These are phyloP conservation scores for Trachymyrmex septentrionalis DNA, from an alignment of 1,140 invertebrate species.

Conservation along the genomic window DNA sequence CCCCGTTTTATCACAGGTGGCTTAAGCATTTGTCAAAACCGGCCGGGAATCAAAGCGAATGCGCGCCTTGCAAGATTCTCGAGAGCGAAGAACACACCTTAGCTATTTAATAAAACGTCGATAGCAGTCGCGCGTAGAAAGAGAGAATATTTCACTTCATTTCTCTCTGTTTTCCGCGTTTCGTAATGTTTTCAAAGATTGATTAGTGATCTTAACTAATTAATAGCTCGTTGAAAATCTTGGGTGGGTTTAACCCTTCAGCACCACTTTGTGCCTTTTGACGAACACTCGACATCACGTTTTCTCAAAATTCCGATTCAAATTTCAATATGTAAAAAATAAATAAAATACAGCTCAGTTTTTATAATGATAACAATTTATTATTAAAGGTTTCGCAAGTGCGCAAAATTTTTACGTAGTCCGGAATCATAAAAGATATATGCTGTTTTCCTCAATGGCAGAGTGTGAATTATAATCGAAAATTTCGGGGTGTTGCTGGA, in stretches of 20 bases:
- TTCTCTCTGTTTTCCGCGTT: neutral
- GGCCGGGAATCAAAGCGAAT: constrained; percentile 40
- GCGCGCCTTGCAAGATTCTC: constrained; percentile 33
- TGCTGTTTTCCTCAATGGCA: too few species aligned
- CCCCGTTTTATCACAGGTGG: constrained; percentile 48
- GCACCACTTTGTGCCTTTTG: too few species aligned
- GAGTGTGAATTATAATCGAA: too few species aligned
- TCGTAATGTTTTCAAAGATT: neutral
- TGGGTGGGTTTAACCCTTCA: neutral
- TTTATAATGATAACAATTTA: too few species aligned
- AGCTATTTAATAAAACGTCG: constrained; percentile 31
- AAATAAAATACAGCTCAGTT: too few species aligned
- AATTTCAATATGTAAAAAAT: too few species aligned
- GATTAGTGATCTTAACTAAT: neutral
- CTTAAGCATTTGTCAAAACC: constrained; percentile 53
- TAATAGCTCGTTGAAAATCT: neutral
- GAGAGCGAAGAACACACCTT: constrained; percentile 2
- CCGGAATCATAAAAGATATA: too few species aligned
- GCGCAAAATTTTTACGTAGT: too few species aligned
- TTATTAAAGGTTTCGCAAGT: too few species aligned
- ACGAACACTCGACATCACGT: too few species aligned
- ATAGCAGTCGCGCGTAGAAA: constrained; percentile 7
- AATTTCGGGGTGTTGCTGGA: too few species aligned
- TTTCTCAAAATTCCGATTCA: too few species aligned
- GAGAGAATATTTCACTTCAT: constrained; percentile 3